A percentile compares a stretch with the other conserved stretches of the same genome.
phyloP scores from a whole-genome alignment of 2,113 vertebrate species.

The Chaetops frenatus region DNA sequence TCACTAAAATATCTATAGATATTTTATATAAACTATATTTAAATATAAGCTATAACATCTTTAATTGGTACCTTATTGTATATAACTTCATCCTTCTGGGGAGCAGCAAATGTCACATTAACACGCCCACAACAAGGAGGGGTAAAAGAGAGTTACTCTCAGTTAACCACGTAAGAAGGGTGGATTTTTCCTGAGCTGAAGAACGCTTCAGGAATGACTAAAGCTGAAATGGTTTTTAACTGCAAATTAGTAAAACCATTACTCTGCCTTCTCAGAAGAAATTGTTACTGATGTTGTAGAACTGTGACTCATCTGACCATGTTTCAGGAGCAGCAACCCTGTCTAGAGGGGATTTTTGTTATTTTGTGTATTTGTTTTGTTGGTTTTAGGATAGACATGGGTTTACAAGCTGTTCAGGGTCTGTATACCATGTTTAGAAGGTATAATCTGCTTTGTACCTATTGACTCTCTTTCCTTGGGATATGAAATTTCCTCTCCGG shows the following conservation, averaged over 20 bases:
- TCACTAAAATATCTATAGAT: neutral
- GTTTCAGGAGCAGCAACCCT: neutral
- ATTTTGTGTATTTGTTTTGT: neutral
- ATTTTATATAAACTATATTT: neutral
- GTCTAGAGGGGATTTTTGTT: neutral
- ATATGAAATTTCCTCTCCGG: neutral
- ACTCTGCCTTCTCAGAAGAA: neutral
- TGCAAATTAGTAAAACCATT: neutral
- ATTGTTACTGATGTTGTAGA: neutral
- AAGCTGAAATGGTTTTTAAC: neutral
- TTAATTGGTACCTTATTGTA: neutral
- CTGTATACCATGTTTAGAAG: neutral
- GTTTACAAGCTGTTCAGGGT: neutral
- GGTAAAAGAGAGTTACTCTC: neutral
- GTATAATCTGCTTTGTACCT: neutral
- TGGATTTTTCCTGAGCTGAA: neutral
- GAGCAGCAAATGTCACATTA: neutral
- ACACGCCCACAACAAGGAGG: neutral
- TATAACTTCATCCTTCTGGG: neutral
- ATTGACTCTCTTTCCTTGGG: neutral
- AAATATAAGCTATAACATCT: neutral
- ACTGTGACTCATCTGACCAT: neutral
- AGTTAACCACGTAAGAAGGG: neutral
- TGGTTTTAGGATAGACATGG: neutral
- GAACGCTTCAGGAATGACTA: neutral